Evolutionary conservation across 2,888 invertebrate species (phyloP).

Genomic region (Dicycla oo): DNA sequence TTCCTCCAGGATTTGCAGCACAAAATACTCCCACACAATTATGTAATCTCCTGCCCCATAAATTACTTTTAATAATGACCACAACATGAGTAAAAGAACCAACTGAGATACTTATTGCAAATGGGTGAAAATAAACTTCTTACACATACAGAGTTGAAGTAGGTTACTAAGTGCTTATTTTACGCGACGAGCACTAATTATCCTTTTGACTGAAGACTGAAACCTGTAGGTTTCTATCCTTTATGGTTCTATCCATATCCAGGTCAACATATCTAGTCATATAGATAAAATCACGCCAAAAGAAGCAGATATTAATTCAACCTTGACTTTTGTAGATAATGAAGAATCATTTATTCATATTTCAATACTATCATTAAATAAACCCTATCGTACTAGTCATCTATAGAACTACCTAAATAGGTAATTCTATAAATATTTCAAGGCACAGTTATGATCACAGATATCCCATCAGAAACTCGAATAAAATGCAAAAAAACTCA

Average conservation of each 20-base stretch:
- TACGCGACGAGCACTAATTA: too few relatives aligned
- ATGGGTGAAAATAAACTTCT: background rate
- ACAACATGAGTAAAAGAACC: background rate
- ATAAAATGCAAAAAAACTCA: slow-evolving; percentile 30
- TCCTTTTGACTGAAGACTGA: too few relatives aligned
- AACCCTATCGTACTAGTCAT: background rate
- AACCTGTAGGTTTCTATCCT: too few relatives aligned
- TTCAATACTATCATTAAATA: background rate
- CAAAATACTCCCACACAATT: background rate
- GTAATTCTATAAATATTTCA: too few relatives aligned
- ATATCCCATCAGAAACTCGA: background rate
- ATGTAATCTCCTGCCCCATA: background rate
- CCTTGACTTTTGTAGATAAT: too few relatives aligned
- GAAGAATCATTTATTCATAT: slow-evolving; percentile 24
- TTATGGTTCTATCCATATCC: background rate
- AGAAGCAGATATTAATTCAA: background rate
- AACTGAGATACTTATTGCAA: background rate
- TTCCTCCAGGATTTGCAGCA: background rate
- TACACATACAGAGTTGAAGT: background rate
- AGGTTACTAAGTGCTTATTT: background rate
- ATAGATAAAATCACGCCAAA: background rate
- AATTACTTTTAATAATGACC: background rate
- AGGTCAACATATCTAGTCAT: slow-evolving; percentile 3
- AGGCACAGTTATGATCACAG: background rate
- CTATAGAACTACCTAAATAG: background rate